Evolutionary conservation across 2,113 vertebrate genomes (phyloP), one percentile per base, ranked within the genome.

Genomic region (Smithornis capensis): DNA sequence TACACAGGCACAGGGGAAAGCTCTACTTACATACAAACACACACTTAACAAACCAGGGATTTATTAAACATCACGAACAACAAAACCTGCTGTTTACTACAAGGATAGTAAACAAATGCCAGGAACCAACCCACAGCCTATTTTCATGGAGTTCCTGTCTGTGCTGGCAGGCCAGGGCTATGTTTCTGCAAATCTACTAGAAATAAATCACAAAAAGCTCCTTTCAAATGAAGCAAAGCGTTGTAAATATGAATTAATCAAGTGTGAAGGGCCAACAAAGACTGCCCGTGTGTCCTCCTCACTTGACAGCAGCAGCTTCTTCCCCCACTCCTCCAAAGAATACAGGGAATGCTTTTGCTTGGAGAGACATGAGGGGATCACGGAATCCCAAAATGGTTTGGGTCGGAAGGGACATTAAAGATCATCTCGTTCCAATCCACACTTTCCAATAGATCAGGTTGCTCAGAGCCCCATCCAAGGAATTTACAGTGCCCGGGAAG

Each of bases 391-490:
- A 45, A 8, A 4, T 3, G 62, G 62, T 25, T 31, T 10, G 55
- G 6, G n/a, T 1, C 2, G 55, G n/a, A 13, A 75, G 38, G 63
- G 38, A 35, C 62, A 35, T 68, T 35, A 29, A 23, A 44, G 47
- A 29, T 28, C 14, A 27, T 5, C 14, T 52, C 12, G 7, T 21
- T 22, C 29, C 56, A 25, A 22, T 6, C 47, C 7, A 63, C 37
- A 22, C 29, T 5, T 52, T 17, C 18, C 28, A 1, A 15, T 5
- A 1, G 8, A 2, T 4, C 10, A 14, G 40, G 47, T 4, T 19
- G 33, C 22, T 28, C 24, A 38, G 59, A 25, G 35, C 24, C 16
- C 22, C 59, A 13, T 13, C 0, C 59, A n/a, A 21, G 35, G 56
- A 45, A 44, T 52, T 38, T 0, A 0, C 8, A 2, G 50, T 12